phyloP scores from a whole-genome alignment of 2,113 vertebrate genomes.

The Coreoperca whiteheadi region DNA sequence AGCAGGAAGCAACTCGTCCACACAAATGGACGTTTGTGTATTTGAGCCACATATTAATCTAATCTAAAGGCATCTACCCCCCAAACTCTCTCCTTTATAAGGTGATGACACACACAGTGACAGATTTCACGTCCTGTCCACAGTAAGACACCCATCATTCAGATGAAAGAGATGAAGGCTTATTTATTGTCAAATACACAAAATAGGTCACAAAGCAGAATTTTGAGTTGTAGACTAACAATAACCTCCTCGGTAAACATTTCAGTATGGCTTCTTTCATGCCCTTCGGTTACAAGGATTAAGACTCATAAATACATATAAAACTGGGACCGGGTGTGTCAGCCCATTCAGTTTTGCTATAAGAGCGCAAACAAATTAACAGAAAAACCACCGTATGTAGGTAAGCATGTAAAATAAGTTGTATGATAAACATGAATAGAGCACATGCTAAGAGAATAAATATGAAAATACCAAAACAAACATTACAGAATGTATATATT shows the following conservation, averaged over 20 bases:
- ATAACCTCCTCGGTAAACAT: conserved; percentile 62
- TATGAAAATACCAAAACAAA: conserved; percentile 71
- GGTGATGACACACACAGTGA: no score
- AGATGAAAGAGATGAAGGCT: conserved; percentile 54
- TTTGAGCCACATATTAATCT: not conserved
- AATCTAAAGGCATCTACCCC: not conserved
- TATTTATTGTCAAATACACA: conserved; percentile 76
- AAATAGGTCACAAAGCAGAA: conserved; percentile 62
- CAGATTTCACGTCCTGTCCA: not conserved
- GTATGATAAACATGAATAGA: conserved; percentile 67
- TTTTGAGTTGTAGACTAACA: conserved; percentile 42
- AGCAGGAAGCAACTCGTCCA: not conserved
- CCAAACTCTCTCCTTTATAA: no score
- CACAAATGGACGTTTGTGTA: not conserved
- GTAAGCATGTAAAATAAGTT: conserved; percentile 47
- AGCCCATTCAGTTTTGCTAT: conserved; percentile 16
- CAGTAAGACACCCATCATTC: not conserved
- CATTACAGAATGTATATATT: conserved; percentile 54
- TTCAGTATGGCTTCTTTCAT: conserved; percentile 60
- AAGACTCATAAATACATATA: conserved; percentile 79
- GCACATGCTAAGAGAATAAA: conserved; percentile 79
- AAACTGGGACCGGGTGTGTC: conserved; percentile 35
- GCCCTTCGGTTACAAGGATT: conserved; percentile 59
- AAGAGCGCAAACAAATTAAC: conserved; percentile 31
- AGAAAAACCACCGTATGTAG: conserved; percentile 54